Base-by-base conservation (phyloP, 2,888 invertebrate genomes). In the Sipha maydis region DNA sequence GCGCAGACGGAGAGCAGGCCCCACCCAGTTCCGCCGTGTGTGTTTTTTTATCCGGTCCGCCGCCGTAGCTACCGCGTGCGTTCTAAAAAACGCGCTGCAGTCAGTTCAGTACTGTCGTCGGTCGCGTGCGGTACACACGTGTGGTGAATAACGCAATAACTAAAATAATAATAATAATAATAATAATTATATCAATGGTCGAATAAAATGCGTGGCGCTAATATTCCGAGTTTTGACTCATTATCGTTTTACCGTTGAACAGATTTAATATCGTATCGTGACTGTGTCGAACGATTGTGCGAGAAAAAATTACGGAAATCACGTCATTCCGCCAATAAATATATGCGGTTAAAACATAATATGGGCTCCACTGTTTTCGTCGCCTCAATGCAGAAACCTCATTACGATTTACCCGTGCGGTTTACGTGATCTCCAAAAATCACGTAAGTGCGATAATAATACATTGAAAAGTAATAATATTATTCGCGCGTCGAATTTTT, bases 91-190 rank as follows among this genome's bases (percentile, higher is more conserved):
- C 71, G 34, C 54, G 41, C 28, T 25, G 61, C 75, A 56, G 75
- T 86, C 79, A 73, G 86, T 86, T 28, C 19, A 73, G 79, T 79
- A 56, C 71, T 56, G 28, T 79, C 54, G 73, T n/a, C 41, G 56
- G 73, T 78, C 79, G 79, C 54, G 85, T 56, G 79, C 69, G 56
- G 86, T 86, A 25, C 61, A 25, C 61, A 61, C 61, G 61, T 25
- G 61, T 25, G 61, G 25, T 61, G 25, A 61, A 25, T 61, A 61
- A 69, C 25, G 25, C n/a, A 8, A 67, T 8, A 67, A 67, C 25
- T 25, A n/a, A 1, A n/a, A 67, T 67, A 67, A 67, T 67, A 67
- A 7, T 8, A 8, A n/a, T 69, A 67, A n/a, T 67, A 67, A 67
- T 67, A 34, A 34, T 34, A 34, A 34, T 34, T 3, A 69, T 31